Conservation (phyloP, 2,113 vertebrate species). For the Anolis sagrei region DNA sequence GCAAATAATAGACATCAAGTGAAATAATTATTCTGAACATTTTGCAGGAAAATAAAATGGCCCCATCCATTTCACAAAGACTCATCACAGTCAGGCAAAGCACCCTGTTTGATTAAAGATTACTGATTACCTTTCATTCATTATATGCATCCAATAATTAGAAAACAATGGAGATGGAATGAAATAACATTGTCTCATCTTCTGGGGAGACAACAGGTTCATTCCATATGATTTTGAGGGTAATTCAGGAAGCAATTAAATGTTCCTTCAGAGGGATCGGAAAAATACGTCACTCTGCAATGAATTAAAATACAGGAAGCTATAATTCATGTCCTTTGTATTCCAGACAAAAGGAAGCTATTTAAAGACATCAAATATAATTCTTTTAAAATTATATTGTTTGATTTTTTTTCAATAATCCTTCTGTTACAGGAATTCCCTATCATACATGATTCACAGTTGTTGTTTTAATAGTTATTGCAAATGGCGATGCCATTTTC, state of each 20-base stretch:
- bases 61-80: conserved; percentile 78
- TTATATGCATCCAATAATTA: conserved; percentile 84
- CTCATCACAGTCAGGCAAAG: conserved; percentile 75
- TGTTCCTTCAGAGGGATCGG: conserved; percentile 64
- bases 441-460: background rate
- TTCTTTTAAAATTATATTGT: conserved; percentile 30
- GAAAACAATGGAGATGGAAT: conserved; percentile 78
- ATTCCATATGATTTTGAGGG: conserved; percentile 78
- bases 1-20: conserved; percentile 74
- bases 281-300: conserved; percentile 62
- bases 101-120: conserved; percentile 77
- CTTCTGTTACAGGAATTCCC: background rate
- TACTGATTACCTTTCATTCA: conserved; percentile 81
- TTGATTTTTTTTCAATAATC: conserved; percentile 15
- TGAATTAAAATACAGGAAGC: conserved; percentile 13
- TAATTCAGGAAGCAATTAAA: conserved; percentile 82
- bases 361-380: conserved; percentile 26
- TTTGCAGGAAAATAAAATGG: conserved; percentile 79
- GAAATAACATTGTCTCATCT: conserved; percentile 76
- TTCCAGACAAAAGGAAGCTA: conserved; percentile 21
- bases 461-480: background rate
- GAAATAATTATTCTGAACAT: conserved; percentile 83
- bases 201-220: conserved; percentile 81
- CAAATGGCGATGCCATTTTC: background rate
- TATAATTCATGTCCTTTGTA: conserved; percentile 49